A percentile compares a stretch with the other conserved stretches of the same genome.
These are phyloP conservation scores for Melangyna quadrimaculata DNA, from an alignment of 2,888 invertebrate species.

Conservation along the genomic window DNA sequence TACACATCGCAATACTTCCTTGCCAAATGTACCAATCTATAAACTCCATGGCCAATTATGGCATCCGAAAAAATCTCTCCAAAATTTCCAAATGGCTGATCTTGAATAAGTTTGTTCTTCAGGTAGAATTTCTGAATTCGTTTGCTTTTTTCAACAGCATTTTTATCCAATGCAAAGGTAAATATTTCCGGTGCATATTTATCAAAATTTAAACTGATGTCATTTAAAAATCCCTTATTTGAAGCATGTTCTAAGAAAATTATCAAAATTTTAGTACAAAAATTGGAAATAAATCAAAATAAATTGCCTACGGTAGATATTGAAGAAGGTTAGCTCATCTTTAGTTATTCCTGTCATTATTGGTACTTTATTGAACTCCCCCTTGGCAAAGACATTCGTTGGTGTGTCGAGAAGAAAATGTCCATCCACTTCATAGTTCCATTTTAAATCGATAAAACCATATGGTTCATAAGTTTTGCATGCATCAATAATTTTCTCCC, in stretches of 20 bases:
- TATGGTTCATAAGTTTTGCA: constrained; percentile 74
- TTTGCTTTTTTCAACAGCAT: background rate
- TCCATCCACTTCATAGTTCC: constrained; percentile 83
- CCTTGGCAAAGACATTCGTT: constrained; percentile 81
- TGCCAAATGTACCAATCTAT: constrained; percentile 83
- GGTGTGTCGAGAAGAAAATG: constrained; percentile 84
- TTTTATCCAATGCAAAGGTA: constrained; percentile 76
- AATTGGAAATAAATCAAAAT: background rate
- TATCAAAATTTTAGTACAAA: background rate
- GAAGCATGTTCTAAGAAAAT: constrained; percentile 72
- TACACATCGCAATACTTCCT: constrained; percentile 83
- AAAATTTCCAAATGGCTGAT: constrained; percentile 69
- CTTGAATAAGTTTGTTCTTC: constrained; percentile 32
- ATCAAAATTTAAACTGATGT: constrained; percentile 74
- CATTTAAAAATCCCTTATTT: constrained; percentile 74
- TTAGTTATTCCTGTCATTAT: constrained; percentile 84
- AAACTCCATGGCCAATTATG: constrained; percentile 83
- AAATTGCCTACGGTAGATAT: background rate
- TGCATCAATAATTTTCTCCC: constrained; percentile 73
- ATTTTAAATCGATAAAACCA: constrained; percentile 75
- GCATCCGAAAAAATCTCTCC: constrained; percentile 83
- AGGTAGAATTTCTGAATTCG: constrained; percentile 72
- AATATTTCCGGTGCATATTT: constrained; percentile 78
- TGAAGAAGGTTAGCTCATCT: constrained; percentile 81
- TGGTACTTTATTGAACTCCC: constrained; percentile 84